Evolutionary conservation across 2,113 vertebrate genomes (phyloP).

Genomic region (Tichodroma muraria): DNA sequence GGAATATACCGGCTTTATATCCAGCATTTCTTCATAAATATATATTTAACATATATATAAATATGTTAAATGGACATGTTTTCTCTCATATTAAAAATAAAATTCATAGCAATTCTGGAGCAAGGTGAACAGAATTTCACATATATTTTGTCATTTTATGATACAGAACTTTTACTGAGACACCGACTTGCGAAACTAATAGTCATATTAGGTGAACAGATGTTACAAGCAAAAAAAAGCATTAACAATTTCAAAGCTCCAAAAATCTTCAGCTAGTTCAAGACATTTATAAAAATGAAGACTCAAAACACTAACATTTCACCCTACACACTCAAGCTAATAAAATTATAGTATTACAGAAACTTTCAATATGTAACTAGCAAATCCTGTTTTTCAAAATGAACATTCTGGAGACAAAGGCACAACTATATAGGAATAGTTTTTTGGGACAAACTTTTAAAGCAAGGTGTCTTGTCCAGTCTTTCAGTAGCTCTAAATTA

Average conservation of each 20-base stretch:
- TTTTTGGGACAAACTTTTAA: background rate
- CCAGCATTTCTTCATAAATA: background rate
- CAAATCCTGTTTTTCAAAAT: background rate
- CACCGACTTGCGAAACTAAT: background rate
- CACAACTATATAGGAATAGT: background rate
- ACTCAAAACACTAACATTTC: background rate
- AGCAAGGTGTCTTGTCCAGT: background rate
- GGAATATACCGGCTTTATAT: background rate
- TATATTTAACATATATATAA: no score
- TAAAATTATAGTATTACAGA: background rate
- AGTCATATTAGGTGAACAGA: background rate
- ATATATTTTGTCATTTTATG: background rate
- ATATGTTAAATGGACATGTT: no score
- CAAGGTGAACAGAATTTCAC: background rate
- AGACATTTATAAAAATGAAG: background rate
- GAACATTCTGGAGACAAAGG: background rate
- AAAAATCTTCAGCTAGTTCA: background rate
- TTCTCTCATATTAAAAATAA: background rate
- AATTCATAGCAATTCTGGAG: background rate
- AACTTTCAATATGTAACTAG: background rate
- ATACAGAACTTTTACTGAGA: background rate
- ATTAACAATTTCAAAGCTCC: background rate
- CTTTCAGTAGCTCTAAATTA: constrained; percentile 40
- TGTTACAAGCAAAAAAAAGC: background rate
- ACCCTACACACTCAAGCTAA: background rate